Evolutionary conservation across 1,140 invertebrate genomes (phyloP).

Genomic region (Megalopta genalis): DNA sequence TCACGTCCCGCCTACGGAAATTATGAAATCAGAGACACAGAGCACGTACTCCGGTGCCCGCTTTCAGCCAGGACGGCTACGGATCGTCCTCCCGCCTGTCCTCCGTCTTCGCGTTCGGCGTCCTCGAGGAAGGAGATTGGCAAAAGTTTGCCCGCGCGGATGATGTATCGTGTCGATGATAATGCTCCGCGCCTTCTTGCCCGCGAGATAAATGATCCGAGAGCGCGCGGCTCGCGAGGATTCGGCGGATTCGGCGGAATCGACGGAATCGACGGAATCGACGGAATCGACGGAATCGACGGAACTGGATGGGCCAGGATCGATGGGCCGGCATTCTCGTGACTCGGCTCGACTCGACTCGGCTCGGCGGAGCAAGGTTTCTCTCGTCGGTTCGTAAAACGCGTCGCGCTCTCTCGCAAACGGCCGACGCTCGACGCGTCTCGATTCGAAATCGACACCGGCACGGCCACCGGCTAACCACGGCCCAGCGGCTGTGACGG

Average conservation of each 20-base stretch:
- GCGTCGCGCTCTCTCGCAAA: no score
- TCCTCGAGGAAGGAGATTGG: constrained; percentile 59
- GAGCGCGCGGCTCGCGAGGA: neutral
- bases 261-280: constrained; percentile 17
- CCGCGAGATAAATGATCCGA: constrained; percentile 30
- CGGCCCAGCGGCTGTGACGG: neutral
- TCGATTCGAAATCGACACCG: constrained; percentile 1
- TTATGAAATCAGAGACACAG: constrained; percentile 75
- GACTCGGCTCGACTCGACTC: no score
- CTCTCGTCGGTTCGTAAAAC: neutral
- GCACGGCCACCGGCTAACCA: neutral
- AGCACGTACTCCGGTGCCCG: constrained; percentile 63
- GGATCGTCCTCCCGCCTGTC: neutral
- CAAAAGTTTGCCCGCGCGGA: constrained; percentile 56
- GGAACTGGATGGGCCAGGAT: neutral
- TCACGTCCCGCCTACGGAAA: constrained; percentile 71
- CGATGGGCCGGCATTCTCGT: neutral
- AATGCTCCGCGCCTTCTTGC: constrained; percentile 30
- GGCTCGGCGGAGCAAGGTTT: constrained; percentile 19
- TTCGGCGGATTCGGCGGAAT: constrained; percentile 5
- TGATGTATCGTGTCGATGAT: constrained; percentile 66
- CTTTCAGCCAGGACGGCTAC: constrained; percentile 47
- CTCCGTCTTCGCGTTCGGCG: constrained; percentile 2
- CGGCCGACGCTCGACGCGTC: neutral
- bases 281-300: neutral